Evolutionary conservation across 2,797 vertebrate genomes (phyloP).

Genomic region (Melanotaenia parkinsoni): DNA sequence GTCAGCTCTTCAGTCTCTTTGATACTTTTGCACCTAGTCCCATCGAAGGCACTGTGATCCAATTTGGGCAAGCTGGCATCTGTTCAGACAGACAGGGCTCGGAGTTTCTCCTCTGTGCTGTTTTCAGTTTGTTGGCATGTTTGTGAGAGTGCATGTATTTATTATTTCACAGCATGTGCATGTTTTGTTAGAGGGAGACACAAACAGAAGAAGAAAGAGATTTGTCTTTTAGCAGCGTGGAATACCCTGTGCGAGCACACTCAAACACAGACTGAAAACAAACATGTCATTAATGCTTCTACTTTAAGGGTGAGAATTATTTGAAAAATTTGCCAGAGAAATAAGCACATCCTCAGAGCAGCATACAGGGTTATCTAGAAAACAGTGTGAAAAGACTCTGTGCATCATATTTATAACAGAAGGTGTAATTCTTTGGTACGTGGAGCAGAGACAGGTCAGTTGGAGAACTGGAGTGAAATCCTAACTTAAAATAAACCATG

Average conservation of each 20-base stretch:
- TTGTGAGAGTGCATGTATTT: conserved; percentile 37
- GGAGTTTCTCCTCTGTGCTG: conserved; percentile 25
- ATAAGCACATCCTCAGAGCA: conserved; percentile 19
- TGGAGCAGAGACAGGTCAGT: conserved; percentile 17
- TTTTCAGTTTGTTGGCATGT: conserved; percentile 43
- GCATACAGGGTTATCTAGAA: neutral
- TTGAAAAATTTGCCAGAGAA: conserved; percentile 40
- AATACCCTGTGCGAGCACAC: conserved; percentile 9
- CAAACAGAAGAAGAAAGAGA: conserved; percentile 31
- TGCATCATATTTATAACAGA: neutral
- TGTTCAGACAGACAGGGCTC: conserved; percentile 49
- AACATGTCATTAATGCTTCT: conserved; percentile 43
- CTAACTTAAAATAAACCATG: conserved; percentile 2
- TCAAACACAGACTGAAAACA: neutral
- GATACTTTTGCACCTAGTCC: conserved; percentile 72
- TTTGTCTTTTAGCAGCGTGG: conserved; percentile 42
- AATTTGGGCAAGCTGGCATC: conserved; percentile 68
- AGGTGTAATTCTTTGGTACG: conserved; percentile 3
- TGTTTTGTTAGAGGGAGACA: conserved; percentile 23
- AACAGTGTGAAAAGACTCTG: neutral
- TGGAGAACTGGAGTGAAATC: conserved; percentile 7
- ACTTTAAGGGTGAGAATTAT: conserved; percentile 17
- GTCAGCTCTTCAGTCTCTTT: conserved; percentile 75
- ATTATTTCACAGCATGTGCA: conserved; percentile 33
- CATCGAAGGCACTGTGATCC: conserved; percentile 74